Conservation (phyloP, 2,113 vertebrate genomes). For the Xerus inauris region DNA sequence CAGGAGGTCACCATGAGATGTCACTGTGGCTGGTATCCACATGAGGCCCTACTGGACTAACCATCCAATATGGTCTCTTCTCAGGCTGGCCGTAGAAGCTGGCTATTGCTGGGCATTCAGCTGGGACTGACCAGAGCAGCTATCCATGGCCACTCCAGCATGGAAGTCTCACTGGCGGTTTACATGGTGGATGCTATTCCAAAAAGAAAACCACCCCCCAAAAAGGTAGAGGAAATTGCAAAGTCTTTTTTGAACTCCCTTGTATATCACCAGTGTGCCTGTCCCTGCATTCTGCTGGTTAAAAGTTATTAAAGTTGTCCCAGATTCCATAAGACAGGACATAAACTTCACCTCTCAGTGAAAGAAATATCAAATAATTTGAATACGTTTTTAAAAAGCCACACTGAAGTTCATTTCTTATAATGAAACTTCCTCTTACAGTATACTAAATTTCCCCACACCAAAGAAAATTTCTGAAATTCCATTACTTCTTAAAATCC, state of each 20-base stretch:
- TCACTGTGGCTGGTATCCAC: background rate
- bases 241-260: background rate
- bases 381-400: background rate
- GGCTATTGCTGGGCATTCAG: background rate
- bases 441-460: background rate
- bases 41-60: background rate
- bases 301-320: background rate
- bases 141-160: background rate
- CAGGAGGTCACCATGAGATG: background rate
- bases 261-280: background rate
- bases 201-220: background rate
- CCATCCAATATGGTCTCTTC: no score
- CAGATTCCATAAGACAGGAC: background rate
- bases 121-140: background rate
- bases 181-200: background rate
- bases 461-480: background rate
- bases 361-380: background rate
- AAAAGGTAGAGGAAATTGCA: background rate
- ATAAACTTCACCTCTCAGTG: background rate
- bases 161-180: background rate
- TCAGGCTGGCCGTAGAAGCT: background rate
- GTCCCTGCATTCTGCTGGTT: background rate
- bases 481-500: background rate
- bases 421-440: background rate
- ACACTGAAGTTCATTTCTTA: background rate